These are phyloP conservation scores for Sycophila sp. DNA, from an alignment of 1,140 invertebrate species.

Conservation along the genomic window DNA sequence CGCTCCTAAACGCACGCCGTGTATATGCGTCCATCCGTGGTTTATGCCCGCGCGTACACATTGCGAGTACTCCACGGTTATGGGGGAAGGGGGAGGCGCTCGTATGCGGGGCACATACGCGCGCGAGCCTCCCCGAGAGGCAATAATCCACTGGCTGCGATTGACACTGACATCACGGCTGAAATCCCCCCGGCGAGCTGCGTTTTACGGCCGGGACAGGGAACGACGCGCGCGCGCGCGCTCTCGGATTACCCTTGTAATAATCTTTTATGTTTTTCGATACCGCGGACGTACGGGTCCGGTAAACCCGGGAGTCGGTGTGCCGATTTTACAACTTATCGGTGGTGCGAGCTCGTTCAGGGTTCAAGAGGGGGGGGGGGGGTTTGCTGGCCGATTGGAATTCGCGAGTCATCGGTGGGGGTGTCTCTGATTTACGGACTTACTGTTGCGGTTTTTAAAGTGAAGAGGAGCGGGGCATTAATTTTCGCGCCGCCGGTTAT, in stretches of 20 bases:
- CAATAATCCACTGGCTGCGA: conserved; percentile 33
- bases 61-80: conserved; percentile 1
- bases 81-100: too few species aligned
- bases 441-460: conserved; percentile 1
- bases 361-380: background rate
- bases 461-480: background rate
- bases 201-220: background rate
- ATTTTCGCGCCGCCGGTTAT: background rate
- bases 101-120: background rate
- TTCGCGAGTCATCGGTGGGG: background rate
- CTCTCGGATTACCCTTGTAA: background rate
- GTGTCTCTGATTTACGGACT: background rate
- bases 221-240: background rate
- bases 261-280: conserved; percentile 34
- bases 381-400: background rate
- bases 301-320: background rate
- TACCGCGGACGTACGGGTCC: background rate
- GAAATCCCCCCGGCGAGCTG: conserved; percentile 2
- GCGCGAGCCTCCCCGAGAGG: background rate
- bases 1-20: conserved; percentile 30
- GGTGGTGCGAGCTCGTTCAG: background rate
- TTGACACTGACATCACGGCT: conserved; percentile 30
- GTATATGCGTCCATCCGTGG: conserved; percentile 47
- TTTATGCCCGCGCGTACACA: conserved; percentile 44
- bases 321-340: conserved; percentile 27